These are phyloP conservation scores for Calosoma granatense DNA, from an alignment of 1,140 invertebrate genomes.

Conservation along the genomic window DNA sequence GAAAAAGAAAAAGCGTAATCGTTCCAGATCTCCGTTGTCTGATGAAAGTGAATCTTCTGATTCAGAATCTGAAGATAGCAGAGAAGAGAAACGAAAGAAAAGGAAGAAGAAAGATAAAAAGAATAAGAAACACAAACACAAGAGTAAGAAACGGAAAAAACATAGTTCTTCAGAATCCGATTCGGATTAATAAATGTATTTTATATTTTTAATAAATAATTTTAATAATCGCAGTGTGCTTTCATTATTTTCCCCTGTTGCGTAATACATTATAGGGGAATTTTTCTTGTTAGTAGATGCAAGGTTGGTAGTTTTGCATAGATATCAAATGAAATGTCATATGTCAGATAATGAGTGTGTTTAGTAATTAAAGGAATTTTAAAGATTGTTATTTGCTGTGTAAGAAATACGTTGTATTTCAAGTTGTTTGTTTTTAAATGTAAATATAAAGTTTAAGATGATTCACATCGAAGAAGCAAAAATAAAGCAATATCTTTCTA, in stretches of 20 bases:
- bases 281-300: too few species aligned
- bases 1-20: constrained; percentile 23
- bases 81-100: background rate
- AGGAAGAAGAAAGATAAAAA: background rate
- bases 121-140: background rate
- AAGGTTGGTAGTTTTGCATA: background rate
- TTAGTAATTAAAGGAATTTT: background rate
- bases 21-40: background rate
- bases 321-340: background rate
- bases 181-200: constrained; percentile 16
- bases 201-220: background rate
- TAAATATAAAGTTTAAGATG: background rate
- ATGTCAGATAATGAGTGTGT: background rate
- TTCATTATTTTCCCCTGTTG: too few species aligned
- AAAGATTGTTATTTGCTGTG: background rate
- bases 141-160: background rate
- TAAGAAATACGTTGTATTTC: background rate
- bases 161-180: constrained; percentile 27
- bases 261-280: too few species aligned
- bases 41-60: background rate
- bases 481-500: constrained; percentile 42
- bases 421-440: background rate
- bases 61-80: background rate
- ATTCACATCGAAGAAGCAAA: constrained; percentile 34
- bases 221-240: background rate